Evolutionary conservation across 2,888 invertebrate species (phyloP).

Genomic region (Lepidocyrtoides sp.): DNA sequence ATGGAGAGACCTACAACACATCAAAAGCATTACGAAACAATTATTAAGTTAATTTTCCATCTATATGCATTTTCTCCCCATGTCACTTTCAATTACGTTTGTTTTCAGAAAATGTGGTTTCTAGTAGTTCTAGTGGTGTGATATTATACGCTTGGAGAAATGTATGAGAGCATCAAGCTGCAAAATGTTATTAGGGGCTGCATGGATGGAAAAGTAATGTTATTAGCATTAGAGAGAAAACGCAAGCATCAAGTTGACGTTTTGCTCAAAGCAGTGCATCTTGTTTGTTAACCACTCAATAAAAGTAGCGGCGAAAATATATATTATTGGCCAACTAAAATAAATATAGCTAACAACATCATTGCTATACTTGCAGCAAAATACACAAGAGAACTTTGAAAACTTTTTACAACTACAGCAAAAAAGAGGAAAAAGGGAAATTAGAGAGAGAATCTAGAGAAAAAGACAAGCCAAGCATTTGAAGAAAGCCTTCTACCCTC

Average conservation of each 20-base stretch:
- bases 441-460: conserved; percentile 13
- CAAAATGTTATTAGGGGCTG: conserved; percentile 30
- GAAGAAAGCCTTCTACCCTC: conserved; percentile 51
- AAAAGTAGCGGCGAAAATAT: conserved; percentile 32
- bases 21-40: background rate
- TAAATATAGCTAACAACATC: background rate
- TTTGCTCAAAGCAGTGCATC: conserved; percentile 56
- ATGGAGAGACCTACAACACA: background rate
- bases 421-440: background rate
- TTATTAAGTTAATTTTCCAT: conserved; percentile 53
- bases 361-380: background rate
- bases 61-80: conserved; percentile 14
- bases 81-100: conserved; percentile 35
- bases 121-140: background rate
- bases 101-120: background rate
- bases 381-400: background rate
- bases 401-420: background rate
- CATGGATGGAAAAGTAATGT: background rate
- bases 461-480: conserved; percentile 61
- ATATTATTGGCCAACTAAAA: background rate
- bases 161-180: background rate
- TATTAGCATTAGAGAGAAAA: background rate
- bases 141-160: background rate
- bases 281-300: conserved; percentile 71
- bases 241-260: conserved; percentile 46